Evolutionary conservation across 2,113 vertebrate species (phyloP), one percentile per base, ranked within the genome.

Genomic region (Bombycilla garrulus): DNA sequence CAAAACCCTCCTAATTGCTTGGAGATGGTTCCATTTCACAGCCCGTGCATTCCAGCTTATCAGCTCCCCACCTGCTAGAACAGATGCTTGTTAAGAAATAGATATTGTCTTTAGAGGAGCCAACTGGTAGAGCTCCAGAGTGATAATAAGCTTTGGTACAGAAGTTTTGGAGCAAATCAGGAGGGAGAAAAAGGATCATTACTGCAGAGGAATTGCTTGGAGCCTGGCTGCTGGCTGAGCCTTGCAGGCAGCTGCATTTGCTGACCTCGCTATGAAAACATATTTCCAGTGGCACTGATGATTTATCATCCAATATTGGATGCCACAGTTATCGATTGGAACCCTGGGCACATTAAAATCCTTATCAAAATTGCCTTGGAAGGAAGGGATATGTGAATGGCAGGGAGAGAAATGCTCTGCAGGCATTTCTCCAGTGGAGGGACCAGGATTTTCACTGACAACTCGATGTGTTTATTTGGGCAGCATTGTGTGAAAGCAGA

Each of bases 51-150:
- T 92, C 91, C 89, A 91, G 89, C 77, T 95, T 95, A 92, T 89
- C 96, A 93, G 40, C 84, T 89, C 71, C 89, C 89, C 93, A 92
- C 93, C 91, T 96, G 94, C 89, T 90, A 53, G 65, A 92, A 66
- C 91, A 96, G 93, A 95, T 91, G 91, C 96, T 92, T 70, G 90
- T 65, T 93, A 83, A 86, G 86, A 88, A 94, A 88, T 62, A 82
- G 92, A 66, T 87, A 58, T 70, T 90, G 88, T 93, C 90, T 93
- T 93, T 83, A 77, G 21, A 47, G 88, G 35, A 92, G 42, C 71
- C 82, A 84, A 91, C 5, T 90, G 81, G 77, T 85, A 82, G 62
- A 69, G 85, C 76, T 93, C 67, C 92, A 93, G 85, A 83, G 79
- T 3, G 9, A 77, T 92, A 92, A 93, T 62, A 86, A 86, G 67